These are phyloP conservation scores for Tokudaia tokunoshimensis DNA, from an alignment of 2,797 vertebrate species.

Conservation along the genomic window DNA sequence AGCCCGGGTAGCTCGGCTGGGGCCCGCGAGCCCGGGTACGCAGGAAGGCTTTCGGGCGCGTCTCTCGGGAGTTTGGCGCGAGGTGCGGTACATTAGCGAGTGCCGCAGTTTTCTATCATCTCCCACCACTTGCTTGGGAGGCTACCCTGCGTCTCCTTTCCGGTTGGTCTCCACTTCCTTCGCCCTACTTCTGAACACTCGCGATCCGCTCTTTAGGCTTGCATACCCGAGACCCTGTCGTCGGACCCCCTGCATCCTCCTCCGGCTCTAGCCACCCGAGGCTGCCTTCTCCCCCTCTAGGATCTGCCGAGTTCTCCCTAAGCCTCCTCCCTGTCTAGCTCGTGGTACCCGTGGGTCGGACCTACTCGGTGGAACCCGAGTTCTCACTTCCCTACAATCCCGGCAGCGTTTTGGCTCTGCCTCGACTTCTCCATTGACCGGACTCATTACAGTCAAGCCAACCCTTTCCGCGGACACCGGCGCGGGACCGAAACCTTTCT, in stretches of 20 bases:
- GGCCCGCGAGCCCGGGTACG: conserved; percentile 75
- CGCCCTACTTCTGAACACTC: conserved; percentile 33
- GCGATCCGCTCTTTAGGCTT: not conserved
- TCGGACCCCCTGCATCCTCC: not conserved
- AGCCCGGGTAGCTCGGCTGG: conserved; percentile 67
- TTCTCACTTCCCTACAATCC: not conserved
- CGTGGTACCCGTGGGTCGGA: not conserved
- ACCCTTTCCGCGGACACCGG: not conserved
- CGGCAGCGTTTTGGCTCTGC: not conserved
- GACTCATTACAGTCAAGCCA: not conserved
- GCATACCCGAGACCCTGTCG: not conserved
- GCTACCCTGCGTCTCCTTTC: not conserved
- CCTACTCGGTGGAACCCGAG: not conserved
- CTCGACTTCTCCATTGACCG: not conserved
- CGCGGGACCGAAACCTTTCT: not conserved
- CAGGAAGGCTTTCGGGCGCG: conserved; percentile 5
- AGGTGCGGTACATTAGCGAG: not conserved
- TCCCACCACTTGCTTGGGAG: conserved; percentile 37
- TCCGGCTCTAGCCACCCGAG: not conserved
- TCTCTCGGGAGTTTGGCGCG: conserved; percentile 55
- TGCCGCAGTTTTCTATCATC: conserved; percentile 58
- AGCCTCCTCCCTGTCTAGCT: not conserved
- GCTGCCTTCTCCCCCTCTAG: not conserved
- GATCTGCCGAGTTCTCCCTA: not conserved
- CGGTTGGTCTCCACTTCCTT: not conserved